Percentiles rank a stretch among this genome's conserved stretches.
Evolutionary conservation across 2,113 vertebrate species (phyloP).

Genomic region (Boleophthalmus pectinirostris): DNA sequence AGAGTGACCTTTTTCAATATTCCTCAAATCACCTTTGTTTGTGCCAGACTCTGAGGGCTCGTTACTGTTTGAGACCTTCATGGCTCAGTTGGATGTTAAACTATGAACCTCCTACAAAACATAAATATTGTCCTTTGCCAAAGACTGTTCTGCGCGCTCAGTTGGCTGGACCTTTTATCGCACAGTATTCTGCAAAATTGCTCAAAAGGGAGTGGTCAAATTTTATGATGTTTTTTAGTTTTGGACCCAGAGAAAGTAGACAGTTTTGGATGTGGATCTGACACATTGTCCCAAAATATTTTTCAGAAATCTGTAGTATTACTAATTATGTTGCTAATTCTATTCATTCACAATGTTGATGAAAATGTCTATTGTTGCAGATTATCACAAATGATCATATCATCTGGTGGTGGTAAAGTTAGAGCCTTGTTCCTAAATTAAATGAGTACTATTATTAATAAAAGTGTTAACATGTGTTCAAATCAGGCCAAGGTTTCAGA

Average conservation of each 20-base stretch:
- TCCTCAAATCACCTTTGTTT: conserved; percentile 51
- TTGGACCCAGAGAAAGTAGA: neutral
- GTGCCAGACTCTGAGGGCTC: conserved; percentile 40
- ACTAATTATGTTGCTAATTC: no score
- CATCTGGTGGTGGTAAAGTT: no score
- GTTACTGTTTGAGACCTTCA: conserved; percentile 14
- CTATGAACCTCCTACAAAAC: neutral
- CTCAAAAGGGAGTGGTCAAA: neutral
- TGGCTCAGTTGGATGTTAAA: neutral
- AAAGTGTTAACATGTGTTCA: neutral
- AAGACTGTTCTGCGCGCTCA: neutral
- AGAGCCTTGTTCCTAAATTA: neutral
- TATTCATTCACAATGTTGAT: no score
- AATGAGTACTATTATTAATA: no score
- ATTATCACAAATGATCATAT: no score
- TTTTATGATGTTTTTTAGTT: neutral
- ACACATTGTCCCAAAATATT: neutral
- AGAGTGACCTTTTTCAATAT: conserved; percentile 64
- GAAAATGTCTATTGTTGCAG: no score
- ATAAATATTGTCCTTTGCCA: conserved; percentile 3
- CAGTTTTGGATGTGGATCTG: neutral
- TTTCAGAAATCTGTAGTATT: no score
- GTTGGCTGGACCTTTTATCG: neutral
- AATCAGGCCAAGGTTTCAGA: no score
- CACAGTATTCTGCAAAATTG: neutral